phyloP scores from a whole-genome alignment of 1,140 invertebrate species.

The Aphelenchoides avenae region DNA sequence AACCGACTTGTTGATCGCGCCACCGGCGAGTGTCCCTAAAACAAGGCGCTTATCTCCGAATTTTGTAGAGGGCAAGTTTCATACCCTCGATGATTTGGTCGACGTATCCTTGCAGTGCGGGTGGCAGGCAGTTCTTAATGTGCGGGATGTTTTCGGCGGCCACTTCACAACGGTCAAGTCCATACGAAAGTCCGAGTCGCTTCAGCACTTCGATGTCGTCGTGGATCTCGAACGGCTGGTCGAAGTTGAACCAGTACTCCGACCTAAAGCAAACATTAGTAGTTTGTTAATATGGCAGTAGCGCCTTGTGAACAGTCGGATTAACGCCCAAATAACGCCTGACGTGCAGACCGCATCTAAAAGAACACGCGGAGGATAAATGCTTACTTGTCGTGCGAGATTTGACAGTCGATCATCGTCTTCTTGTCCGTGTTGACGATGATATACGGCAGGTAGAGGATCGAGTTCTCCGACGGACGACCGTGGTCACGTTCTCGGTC shows the following conservation, averaged over 20 bases:
- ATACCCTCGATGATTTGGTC: constrained; percentile 63
- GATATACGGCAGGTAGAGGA: constrained; percentile 94
- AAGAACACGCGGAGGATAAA: too few relatives aligned
- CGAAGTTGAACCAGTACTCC: constrained; percentile 98
- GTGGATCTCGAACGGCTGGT: constrained; percentile 97
- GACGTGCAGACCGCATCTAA: too few relatives aligned
- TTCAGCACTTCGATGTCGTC: constrained; percentile 89
- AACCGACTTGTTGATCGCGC: constrained; percentile 3
- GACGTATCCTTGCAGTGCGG: constrained; percentile 83
- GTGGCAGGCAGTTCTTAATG: constrained; percentile 83
- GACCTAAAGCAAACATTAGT: constrained; percentile 68
- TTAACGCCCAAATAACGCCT: too few relatives aligned
- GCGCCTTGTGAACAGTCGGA: too few relatives aligned
- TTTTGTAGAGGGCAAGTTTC: background rate
- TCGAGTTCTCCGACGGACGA: constrained; percentile 77
- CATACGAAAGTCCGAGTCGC: constrained; percentile 85
- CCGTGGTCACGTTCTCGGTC: constrained; percentile 75
- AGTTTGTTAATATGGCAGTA: too few relatives aligned
- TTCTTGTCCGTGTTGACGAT: constrained; percentile 96
- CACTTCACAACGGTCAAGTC: constrained; percentile 84
- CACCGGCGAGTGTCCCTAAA: constrained; percentile 4
- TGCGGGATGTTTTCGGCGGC: constrained; percentile 74
- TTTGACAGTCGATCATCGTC: constrained; percentile 96
- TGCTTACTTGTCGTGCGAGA: constrained; percentile 98
- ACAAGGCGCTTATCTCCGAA: background rate